Evolutionary conservation across 2,888 invertebrate species (phyloP), one percentile per base, ranked within the genome.

Genomic region (Adelphocoris suturalis): DNA sequence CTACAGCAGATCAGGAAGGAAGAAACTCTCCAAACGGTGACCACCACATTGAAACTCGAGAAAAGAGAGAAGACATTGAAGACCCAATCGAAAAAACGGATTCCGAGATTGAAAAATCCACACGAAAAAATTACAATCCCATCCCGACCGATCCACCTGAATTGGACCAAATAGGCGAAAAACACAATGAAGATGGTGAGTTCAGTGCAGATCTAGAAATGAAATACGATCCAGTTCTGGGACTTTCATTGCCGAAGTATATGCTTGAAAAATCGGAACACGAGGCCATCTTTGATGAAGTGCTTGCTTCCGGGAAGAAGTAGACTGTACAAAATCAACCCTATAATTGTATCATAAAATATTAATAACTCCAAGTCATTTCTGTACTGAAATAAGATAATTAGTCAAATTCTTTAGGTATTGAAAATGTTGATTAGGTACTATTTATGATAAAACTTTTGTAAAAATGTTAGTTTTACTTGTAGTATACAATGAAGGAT

Each of bases 251-350:
- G 91, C 96, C 96, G 0, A 95, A 94, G 92, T 96, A 95, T 92
- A 96, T 96, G 96, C 93, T 96, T 89, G 94, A 95, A 90, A 95
- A 94, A 93, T 95, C 96, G 68, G 96, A 96, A 91, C 95, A 95
- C 92, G 96, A 96, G 93, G 94, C 94, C 92, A 95, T 95, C 90
- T 96, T 96, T 92, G 96, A 96, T 92, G 95, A 94, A 89, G 93
- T 93, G 86, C 86, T 91, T 19, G 90, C 90, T 28, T 91, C 91
- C 57, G 91, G 91, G 23, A 85, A 48, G 52, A 82, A 4, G 16
- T 82, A 28, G 55, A 57, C 37, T 57, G n/a, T 85, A 55, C 57
- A 28, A 9, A 91, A 47, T 55, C 55, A 37, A 85, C 28, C 46
- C 57, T 57, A 27, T 55, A 5, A 52, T 2, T 52, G 52, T 52